phyloP scores from a whole-genome alignment of 2,113 vertebrate genomes.

The Erinaceus europaeus region DNA sequence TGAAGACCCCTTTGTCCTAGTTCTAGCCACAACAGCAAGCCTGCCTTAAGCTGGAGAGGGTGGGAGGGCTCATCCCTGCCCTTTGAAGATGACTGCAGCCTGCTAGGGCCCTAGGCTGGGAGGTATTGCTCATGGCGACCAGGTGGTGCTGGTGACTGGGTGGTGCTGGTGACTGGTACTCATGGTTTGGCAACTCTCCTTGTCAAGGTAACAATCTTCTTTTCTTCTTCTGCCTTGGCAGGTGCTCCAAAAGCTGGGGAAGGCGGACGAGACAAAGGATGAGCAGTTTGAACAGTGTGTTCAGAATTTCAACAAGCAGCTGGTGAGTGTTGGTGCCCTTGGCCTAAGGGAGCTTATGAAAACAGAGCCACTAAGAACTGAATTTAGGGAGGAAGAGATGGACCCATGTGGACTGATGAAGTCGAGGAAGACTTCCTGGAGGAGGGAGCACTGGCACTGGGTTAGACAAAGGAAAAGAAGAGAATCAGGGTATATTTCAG shows the following conservation, averaged over 20 bases:
- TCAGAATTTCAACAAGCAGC: conserved; percentile 98
- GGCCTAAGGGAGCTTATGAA: neutral
- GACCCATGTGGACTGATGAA: neutral
- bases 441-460: neutral
- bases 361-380: neutral
- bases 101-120: neutral
- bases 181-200: neutral
- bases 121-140: fast-evolving
- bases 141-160: too few species aligned
- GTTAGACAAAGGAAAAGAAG: neutral
- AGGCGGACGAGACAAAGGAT: conserved; percentile 99
- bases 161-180: fast-evolving
- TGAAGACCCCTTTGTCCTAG: neutral
- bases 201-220: neutral
- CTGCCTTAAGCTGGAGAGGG: neutral
- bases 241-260: conserved; percentile 98
- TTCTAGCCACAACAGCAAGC: fast-evolving
- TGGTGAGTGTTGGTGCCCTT: conserved; percentile 83
- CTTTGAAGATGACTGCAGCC: neutral
- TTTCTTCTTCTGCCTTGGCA: conserved; percentile 57
- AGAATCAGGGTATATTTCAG: too few species aligned
- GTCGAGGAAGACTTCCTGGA: neutral
- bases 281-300: conserved; percentile 96
- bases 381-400: neutral
- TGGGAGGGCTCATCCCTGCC: too few species aligned